Evolutionary conservation across 2,888 invertebrate genomes (phyloP), one percentile per base, ranked within the genome.

Genomic region (Galerucella nymphaeae): DNA sequence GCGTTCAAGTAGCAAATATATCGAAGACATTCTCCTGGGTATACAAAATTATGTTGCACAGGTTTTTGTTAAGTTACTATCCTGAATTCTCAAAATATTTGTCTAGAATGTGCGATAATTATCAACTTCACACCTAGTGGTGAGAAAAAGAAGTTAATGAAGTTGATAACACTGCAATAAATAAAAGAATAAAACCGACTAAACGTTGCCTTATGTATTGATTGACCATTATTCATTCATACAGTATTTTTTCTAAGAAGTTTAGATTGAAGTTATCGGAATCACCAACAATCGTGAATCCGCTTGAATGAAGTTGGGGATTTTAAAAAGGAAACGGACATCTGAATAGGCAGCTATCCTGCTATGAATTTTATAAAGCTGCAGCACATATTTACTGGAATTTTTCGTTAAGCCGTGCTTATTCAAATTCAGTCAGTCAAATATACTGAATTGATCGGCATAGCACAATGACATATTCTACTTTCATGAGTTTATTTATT

Each of bases 321-420:
- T 42, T 62, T 62, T 42, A 16, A 59, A 62, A 62, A n/a, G 23
- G 42, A 13, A 62, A 41, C 18, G 61, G 42, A 62, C 61, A 62
- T 42, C 61, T 42, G 61, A 62, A 42, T 62, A 42, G 42, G 61
- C 30, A 59, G n/a, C 30, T 18, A 42, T 62, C 16, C 61, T 62
- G 16, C 61, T 20, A 62, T 62, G 61, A 62, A 62, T 62, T 62
- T 62, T 41, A 62, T 62, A 62, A 62, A 62, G 61, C 42, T 62
- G 18, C 18, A n/a, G 9, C 41, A 11, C 41, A 61, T 61, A 11
- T 61, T 41, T 41, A 16, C 30, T 58, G 41, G 16, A 62, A 38
- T 62, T 41, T 62, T 62, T 42, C 42, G 18, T n/a, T 30, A 23
- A 23, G 20, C 20, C 23, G 58, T 30, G 16, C 41, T 41, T n/a